A percentile compares a stretch with the other conserved stretches of the same genome.
These are phyloP conservation scores for Ornithorhynchus anatinus DNA, from an alignment of 2,113 vertebrate genomes.

Conservation along the genomic window DNA sequence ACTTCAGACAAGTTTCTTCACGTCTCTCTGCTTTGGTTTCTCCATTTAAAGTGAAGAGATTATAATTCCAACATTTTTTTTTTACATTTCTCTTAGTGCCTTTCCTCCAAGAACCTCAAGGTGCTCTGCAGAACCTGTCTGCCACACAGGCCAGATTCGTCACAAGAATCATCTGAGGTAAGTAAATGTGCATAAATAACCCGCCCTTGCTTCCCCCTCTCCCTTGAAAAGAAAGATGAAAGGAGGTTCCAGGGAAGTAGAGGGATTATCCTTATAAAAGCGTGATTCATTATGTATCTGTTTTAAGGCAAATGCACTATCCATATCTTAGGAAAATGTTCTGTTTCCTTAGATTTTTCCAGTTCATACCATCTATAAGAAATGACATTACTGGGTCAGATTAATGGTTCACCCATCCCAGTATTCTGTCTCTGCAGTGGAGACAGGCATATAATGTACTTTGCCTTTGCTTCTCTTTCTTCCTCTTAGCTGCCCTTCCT, in stretches of 20 bases:
- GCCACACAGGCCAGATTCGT: not conserved
- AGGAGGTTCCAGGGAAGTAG: not conserved
- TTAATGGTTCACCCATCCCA: too few species aligned
- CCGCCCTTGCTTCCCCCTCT: not conserved
- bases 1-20: not conserved
- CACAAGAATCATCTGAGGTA: constrained; percentile 46
- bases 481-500: too few species aligned
- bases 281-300: not conserved
- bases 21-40: not conserved
- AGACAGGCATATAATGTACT: too few species aligned
- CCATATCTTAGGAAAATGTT: not conserved
- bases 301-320: not conserved
- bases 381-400: too few species aligned
- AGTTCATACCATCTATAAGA: not conserved
- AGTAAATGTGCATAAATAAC: constrained; percentile 15
- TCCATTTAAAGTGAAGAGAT: not conserved
- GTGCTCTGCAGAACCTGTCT: constrained; percentile 31
- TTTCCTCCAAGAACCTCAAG: constrained; percentile 43
- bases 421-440: too few species aligned
- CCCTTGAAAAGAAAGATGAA: not conserved
- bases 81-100: constrained; percentile 36
- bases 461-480: too few species aligned
- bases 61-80: constrained; percentile 13
- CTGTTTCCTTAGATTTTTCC: not conserved
- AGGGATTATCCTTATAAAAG: not conserved